These are phyloP conservation scores for Sminthurinus aureus DNA, from an alignment of 2,888 invertebrate genomes.

Conservation along the genomic window DNA sequence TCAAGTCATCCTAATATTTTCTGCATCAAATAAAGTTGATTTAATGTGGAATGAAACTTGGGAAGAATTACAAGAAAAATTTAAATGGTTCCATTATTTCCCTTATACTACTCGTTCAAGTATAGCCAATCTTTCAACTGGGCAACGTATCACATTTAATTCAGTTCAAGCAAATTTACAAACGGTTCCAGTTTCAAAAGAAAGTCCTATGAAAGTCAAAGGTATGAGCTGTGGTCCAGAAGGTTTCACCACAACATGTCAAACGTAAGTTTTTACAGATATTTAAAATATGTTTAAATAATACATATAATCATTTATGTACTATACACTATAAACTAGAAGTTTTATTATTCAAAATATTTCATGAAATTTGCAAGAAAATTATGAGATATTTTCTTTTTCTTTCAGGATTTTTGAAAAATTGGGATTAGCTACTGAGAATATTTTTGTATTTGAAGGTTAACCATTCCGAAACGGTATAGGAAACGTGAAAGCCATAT, in stretches of 20 bases:
- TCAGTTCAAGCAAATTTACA: neutral
- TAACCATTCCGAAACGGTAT: neutral
- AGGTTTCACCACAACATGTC: conserved; percentile 4
- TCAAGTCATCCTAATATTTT: conserved; percentile 23
- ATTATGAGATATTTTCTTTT: neutral
- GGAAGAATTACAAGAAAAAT: neutral
- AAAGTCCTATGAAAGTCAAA: neutral
- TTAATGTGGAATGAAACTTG: conserved; percentile 29
- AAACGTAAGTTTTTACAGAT: conserved; percentile 17
- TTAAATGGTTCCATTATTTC: conserved; percentile 26
- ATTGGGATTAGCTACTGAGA: neutral
- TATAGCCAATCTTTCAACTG: neutral
- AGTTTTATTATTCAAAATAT: too few relatives aligned
- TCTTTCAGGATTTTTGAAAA: conserved; percentile 1
- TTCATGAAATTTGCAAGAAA: too few relatives aligned
- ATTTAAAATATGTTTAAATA: neutral
- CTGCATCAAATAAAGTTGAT: neutral
- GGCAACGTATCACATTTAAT: neutral
- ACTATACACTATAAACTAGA: too few relatives aligned
- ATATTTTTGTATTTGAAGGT: conserved; percentile 3
- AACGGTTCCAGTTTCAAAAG: neutral
- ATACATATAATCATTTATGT: too few relatives aligned
- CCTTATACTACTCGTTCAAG: neutral
- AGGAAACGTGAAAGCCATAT: neutral
- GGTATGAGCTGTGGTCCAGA: conserved; percentile 19